Evolutionary conservation across 2,797 vertebrate genomes (phyloP).

Genomic region (Diplodus puntazzo): DNA sequence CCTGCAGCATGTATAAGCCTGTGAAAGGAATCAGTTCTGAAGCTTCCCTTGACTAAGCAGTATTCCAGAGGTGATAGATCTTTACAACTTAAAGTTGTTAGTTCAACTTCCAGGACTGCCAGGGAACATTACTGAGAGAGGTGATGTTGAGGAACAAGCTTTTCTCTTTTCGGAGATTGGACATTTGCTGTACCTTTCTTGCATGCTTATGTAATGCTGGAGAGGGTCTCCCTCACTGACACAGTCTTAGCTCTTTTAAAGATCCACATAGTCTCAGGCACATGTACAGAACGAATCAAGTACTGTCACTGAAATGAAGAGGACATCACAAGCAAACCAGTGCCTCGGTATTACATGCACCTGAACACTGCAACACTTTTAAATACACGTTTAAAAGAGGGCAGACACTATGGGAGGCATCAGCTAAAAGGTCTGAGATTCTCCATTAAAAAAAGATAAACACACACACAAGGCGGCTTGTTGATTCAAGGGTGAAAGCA

Average conservation of each 20-base stretch:
- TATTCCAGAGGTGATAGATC: neutral
- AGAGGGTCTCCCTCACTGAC: too few relatives aligned
- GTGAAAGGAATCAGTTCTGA: conserved; percentile 2
- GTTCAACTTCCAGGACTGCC: neutral
- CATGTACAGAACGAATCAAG: neutral
- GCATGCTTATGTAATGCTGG: neutral
- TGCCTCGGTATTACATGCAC: neutral
- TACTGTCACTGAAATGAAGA: neutral
- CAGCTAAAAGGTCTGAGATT: neutral
- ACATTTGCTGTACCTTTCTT: conserved; percentile 1
- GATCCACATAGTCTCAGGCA: neutral
- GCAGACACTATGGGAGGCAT: neutral
- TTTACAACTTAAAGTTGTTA: neutral
- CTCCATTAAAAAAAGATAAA: neutral
- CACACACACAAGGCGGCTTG: neutral
- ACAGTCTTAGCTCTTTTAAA: neutral
- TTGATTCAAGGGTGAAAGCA: neutral
- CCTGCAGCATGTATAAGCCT: neutral
- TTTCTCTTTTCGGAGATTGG: neutral
- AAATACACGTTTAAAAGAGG: neutral
- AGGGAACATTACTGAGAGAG: neutral
- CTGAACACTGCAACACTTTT: neutral
- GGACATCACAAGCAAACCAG: neutral
- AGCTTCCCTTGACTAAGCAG: neutral
- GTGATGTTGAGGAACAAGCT: neutral